These are phyloP conservation scores for Strix aluco DNA, from an alignment of 2,113 vertebrate genomes.

Conservation along the genomic window DNA sequence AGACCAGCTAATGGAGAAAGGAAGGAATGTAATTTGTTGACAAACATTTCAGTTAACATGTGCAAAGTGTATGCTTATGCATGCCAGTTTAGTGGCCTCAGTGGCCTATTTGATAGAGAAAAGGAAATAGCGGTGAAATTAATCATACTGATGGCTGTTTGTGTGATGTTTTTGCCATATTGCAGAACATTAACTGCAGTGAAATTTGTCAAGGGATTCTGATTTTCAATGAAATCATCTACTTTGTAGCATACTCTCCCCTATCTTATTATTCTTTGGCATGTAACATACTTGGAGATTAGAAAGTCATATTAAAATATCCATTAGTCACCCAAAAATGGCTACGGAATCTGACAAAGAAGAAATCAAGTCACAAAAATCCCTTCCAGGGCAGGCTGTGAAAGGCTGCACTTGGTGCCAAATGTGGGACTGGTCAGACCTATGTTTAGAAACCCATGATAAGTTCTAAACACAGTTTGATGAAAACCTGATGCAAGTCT, in stretches of 20 bases:
- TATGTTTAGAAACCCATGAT: slow-evolving; percentile 60
- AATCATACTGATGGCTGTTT: slow-evolving; percentile 67
- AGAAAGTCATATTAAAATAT: slow-evolving; percentile 26
- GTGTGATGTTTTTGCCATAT: slow-evolving; percentile 66
- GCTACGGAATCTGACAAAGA: neutral
- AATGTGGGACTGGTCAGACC: slow-evolving; percentile 29
- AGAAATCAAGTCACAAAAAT: slow-evolving; percentile 28
- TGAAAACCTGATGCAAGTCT: slow-evolving; percentile 61
- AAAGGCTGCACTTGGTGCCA: slow-evolving; percentile 28
- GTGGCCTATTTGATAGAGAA: slow-evolving; percentile 42
- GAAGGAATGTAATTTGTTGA: slow-evolving; percentile 69
- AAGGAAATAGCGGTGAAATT: slow-evolving; percentile 55
- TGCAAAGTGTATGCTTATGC: slow-evolving; percentile 21
- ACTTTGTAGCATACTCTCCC: slow-evolving; percentile 27
- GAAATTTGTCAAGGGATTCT: slow-evolving; percentile 51
- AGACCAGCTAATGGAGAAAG: slow-evolving; percentile 62
- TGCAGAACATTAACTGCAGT: slow-evolving; percentile 42
- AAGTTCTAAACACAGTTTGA: slow-evolving; percentile 60
- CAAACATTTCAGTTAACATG: slow-evolving; percentile 64
- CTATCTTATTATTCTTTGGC: slow-evolving; percentile 28
- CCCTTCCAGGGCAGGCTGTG: slow-evolving; percentile 18
- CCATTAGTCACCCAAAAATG: slow-evolving; percentile 44
- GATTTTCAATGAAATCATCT: slow-evolving; percentile 17
- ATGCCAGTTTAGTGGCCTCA: neutral
- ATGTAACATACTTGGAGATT: neutral